phyloP scores from a whole-genome alignment of 1,140 invertebrate species.

The Calephelis nemesis region DNA sequence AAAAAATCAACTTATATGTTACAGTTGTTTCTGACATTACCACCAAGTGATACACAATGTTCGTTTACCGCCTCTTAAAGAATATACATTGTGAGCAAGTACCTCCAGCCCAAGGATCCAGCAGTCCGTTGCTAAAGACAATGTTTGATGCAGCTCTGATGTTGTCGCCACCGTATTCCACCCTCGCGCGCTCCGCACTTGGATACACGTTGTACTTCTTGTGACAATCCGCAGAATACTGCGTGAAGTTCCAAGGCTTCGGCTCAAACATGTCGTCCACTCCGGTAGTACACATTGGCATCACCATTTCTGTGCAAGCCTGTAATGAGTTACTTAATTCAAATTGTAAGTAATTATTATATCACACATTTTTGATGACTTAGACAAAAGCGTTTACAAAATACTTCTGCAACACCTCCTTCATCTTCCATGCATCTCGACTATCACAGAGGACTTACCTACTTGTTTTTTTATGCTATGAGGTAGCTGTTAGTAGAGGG shows the following conservation, averaged over 20 bases:
- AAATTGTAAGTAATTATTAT: not conserved
- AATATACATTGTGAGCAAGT: not conserved
- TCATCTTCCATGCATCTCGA: too few species aligned
- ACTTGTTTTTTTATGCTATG: too few species aligned
- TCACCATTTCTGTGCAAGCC: constrained; percentile 97
- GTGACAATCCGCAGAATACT: constrained; percentile 83
- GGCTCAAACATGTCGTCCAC: constrained; percentile 91
- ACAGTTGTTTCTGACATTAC: too few species aligned
- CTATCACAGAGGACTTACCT: too few species aligned
- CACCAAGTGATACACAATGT: too few species aligned
- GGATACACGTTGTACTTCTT: constrained; percentile 85
- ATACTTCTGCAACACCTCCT: too few species aligned
- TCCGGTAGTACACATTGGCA: constrained; percentile 92
- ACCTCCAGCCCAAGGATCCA: constrained; percentile 94
- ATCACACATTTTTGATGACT: not conserved
- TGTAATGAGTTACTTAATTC: constrained; percentile 63
- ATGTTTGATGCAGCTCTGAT: constrained; percentile 86
- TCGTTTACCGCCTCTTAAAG: too few species aligned
- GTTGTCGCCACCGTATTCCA: constrained; percentile 90
- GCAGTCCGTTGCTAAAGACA: constrained; percentile 93
- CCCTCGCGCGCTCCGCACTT: constrained; percentile 82
- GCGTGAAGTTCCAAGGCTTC: constrained; percentile 86
- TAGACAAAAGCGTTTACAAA: too few species aligned
- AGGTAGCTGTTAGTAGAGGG: not conserved
- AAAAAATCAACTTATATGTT: too few species aligned